phyloP scores from a whole-genome alignment of 2,797 vertebrate species.

The Halcyon smyrnensis region DNA sequence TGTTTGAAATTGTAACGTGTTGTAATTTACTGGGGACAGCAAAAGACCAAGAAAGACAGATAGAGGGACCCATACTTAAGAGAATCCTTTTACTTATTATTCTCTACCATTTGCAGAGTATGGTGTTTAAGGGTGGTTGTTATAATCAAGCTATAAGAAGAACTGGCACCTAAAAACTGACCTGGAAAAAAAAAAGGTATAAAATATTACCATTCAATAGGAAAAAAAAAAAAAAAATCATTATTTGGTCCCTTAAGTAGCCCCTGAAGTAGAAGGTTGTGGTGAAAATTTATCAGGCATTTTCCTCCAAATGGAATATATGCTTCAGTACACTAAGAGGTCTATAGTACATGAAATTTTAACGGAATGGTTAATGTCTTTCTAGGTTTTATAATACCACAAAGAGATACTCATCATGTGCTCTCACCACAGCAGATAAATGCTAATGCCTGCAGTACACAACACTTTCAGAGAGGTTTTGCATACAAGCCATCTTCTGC shows the following conservation, averaged over 20 bases:
- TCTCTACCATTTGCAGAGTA: background rate
- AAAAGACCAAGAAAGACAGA: background rate
- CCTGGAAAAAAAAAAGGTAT: conserved; percentile 32
- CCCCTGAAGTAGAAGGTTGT: conserved; percentile 68
- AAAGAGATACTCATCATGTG: conserved; percentile 66
- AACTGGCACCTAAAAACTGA: background rate
- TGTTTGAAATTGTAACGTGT: background rate
- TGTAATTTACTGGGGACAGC: background rate
- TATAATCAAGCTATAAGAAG: background rate
- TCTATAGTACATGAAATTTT: conserved; percentile 73
- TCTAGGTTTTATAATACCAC: conserved; percentile 77
- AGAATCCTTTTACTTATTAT: background rate
- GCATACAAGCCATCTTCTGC: background rate
- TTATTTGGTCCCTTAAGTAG: conserved; percentile 80
- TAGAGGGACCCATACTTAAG: background rate
- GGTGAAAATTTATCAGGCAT: conserved; percentile 46
- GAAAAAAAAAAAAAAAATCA: conserved; percentile 55
- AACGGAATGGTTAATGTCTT: conserved; percentile 77
- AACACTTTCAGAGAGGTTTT: conserved; percentile 37
- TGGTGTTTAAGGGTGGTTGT: background rate
- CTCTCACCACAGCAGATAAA: conserved; percentile 64
- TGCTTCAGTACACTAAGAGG: conserved; percentile 53
- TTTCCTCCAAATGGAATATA: conserved; percentile 61
- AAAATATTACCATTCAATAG: conserved; percentile 68
- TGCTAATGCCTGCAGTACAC: conserved; percentile 43